These are phyloP conservation scores for Drosophila orena DNA, from an alignment of 1,140 invertebrate genomes.

Conservation along the genomic window DNA sequence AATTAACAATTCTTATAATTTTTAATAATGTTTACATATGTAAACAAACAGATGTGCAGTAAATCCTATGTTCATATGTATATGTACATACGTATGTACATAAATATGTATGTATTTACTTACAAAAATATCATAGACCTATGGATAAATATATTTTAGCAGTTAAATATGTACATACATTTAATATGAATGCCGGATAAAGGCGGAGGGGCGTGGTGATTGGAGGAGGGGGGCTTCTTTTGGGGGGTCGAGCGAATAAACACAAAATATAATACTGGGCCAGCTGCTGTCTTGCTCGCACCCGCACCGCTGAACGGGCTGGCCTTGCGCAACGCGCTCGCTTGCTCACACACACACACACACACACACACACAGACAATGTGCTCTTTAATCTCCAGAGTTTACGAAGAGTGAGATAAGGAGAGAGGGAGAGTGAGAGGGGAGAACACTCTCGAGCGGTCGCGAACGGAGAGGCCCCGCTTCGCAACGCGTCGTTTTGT, in stretches of 20 bases:
- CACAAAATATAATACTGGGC: conserved; percentile 50
- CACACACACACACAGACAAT: conserved; percentile 14
- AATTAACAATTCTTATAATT: neutral
- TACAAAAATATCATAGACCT: neutral
- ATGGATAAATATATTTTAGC: conserved; percentile 2
- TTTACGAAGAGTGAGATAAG: conserved; percentile 34
- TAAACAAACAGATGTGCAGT: no score
- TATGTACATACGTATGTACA: no score
- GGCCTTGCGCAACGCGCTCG: conserved; percentile 80
- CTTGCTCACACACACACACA: conserved; percentile 49
- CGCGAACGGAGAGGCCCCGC: conserved; percentile 60
- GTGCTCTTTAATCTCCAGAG: conserved; percentile 73
- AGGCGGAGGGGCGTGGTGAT: conserved; percentile 11
- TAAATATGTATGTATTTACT: no score
- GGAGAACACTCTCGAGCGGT: conserved; percentile 46
- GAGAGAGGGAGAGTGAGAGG: conserved; percentile 29
- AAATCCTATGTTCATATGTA: no score
- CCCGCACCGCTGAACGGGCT: conserved; percentile 39
- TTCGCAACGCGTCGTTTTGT: conserved; percentile 52
- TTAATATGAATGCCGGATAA: conserved; percentile 10
- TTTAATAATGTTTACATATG: no score
- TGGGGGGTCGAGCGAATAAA: conserved; percentile 41
- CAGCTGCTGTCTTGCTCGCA: conserved; percentile 52
- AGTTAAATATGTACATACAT: conserved; percentile 10
- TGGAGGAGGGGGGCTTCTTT: conserved; percentile 6